Evolutionary conservation across 1,140 invertebrate genomes (phyloP).

Genomic region (Pentalonia nigronervosa): DNA sequence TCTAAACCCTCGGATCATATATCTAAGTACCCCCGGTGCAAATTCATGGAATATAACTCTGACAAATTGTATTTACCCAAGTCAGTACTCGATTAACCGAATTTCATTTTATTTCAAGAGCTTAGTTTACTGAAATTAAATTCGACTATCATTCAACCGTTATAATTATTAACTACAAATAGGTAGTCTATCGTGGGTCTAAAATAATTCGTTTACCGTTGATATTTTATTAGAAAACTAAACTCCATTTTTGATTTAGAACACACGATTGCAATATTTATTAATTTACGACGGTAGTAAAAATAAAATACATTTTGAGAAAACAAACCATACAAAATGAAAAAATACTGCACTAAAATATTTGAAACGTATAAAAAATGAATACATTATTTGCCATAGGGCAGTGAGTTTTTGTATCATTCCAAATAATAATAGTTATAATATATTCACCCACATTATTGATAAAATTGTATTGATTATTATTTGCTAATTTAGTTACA

Average conservation of each 20-base stretch:
- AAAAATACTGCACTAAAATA: background rate
- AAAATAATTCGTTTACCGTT: background rate
- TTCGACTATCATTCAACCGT: background rate
- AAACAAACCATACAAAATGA: background rate
- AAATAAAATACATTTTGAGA: background rate
- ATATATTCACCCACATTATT: background rate
- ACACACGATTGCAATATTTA: background rate
- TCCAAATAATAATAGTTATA: background rate
- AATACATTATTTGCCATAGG: background rate
- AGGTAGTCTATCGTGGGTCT: background rate
- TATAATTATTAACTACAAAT: background rate
- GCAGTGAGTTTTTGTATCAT: too few species aligned
- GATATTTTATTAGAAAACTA: background rate
- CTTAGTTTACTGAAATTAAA: background rate
- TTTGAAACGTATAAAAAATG: background rate
- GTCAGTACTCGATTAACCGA: background rate
- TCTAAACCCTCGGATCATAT: background rate
- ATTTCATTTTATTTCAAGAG: background rate
- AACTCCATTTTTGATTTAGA: background rate
- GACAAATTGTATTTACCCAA: background rate
- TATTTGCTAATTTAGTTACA: background rate
- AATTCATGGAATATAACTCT: background rate
- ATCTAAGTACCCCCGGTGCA: background rate
- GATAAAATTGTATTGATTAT: background rate
- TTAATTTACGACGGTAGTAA: background rate